phyloP scores from a whole-genome alignment of 2,113 vertebrate genomes.

The Oxyruncus cristatus region DNA sequence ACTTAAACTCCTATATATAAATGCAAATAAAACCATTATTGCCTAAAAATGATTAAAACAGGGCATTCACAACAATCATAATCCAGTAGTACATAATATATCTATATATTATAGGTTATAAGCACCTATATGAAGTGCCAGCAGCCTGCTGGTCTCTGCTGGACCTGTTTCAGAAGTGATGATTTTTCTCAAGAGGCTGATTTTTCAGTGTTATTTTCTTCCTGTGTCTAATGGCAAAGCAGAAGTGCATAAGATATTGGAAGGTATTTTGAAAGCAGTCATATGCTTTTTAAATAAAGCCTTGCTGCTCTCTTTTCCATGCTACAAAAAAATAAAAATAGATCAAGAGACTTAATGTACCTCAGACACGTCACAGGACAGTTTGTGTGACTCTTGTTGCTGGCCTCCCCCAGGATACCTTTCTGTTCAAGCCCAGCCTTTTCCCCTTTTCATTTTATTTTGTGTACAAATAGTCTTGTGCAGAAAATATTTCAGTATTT shows the following conservation, averaged over 20 bases:
- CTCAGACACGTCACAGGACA: neutral
- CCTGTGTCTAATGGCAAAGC: neutral
- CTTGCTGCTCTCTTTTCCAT: neutral
- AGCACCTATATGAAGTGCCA: neutral
- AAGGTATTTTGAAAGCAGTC: conserved; percentile 12
- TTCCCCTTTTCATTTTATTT: neutral
- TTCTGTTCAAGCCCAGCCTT: neutral
- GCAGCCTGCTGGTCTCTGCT: neutral
- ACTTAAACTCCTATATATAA: neutral
- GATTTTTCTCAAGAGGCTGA: neutral
- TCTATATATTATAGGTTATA: neutral
- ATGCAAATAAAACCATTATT: neutral
- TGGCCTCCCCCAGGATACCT: neutral
- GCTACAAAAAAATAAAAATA: conserved; percentile 11
- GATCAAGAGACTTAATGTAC: neutral
- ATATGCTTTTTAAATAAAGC: neutral
- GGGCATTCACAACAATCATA: neutral
- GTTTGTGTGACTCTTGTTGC: neutral
- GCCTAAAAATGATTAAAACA: neutral
- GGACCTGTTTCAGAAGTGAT: neutral
- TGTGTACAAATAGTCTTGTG: neutral
- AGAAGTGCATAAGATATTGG: neutral
- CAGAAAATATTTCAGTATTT: neutral
- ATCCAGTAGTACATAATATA: neutral
- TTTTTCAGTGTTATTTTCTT: neutral